Evolutionary conservation across 2,113 vertebrate genomes (phyloP).

Genomic region (Haplotaxodon microlepis): DNA sequence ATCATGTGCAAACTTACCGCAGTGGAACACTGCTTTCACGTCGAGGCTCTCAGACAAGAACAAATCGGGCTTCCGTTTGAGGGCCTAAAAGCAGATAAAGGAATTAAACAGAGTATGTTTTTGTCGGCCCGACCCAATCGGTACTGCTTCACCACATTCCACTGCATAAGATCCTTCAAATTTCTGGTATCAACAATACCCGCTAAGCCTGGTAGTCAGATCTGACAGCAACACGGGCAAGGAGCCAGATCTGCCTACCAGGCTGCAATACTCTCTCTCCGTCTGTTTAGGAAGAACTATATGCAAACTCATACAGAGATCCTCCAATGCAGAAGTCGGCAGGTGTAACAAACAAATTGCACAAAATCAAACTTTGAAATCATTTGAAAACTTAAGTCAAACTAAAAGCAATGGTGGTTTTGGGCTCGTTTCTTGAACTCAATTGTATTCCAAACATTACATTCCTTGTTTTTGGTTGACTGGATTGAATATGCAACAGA

Average conservation of each 20-base stretch:
- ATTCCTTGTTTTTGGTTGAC: constrained; percentile 61
- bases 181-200: constrained; percentile 34
- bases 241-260: constrained; percentile 60
- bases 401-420: constrained; percentile 72
- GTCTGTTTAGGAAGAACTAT: constrained; percentile 44
- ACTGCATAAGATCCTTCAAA: constrained; percentile 46
- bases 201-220: constrained; percentile 58
- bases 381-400: constrained; percentile 71
- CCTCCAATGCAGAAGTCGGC: constrained; percentile 70
- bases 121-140: neutral
- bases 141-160: constrained; percentile 39
- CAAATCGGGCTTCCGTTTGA: constrained; percentile 98
- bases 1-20: constrained; percentile 80
- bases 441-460: constrained; percentile 37
- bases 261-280: constrained; percentile 41
- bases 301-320: constrained; percentile 61
- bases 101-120: constrained; percentile 53
- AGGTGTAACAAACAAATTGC: constrained; percentile 72
- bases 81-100: constrained; percentile 88
- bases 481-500: constrained; percentile 75
- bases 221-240: constrained; percentile 44
- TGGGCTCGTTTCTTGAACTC: constrained; percentile 30
- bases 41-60: constrained; percentile 95
- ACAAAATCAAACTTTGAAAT: constrained; percentile 75
- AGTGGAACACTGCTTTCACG: constrained; percentile 95